Conservation (phyloP, 1,140 invertebrate genomes). For the Phymastichus coffea region DNA sequence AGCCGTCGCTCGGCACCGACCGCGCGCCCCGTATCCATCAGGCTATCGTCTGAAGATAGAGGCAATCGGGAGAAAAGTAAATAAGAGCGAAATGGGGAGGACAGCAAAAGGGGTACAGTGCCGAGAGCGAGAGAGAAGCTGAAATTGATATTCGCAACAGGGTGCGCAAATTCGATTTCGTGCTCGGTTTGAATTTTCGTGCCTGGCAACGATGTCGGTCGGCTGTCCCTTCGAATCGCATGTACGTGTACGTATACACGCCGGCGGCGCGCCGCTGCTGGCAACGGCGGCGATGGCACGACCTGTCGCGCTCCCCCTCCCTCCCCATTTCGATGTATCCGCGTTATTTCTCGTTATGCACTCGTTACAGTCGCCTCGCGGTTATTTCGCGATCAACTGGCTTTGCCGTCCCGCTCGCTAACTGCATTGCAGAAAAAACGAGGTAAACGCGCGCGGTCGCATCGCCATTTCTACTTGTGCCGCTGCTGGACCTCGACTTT, state of each 20-base stretch:
- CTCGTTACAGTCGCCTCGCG: conserved; percentile 7
- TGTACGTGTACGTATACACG: no score
- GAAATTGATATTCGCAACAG: conserved; percentile 12
- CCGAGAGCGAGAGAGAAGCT: no score
- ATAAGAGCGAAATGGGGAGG: no score
- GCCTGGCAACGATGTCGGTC: neutral
- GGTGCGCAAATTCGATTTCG: conserved; percentile 15
- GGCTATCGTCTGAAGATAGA: no score
- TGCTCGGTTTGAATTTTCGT: conserved; percentile 16
- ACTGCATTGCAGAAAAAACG: neutral
- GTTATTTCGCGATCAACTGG: conserved; percentile 17
- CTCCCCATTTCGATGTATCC: conserved; percentile 13
- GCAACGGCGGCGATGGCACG: neutral
- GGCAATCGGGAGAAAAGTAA: no score
- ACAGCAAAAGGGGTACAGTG: no score
- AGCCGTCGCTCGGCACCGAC: no score
- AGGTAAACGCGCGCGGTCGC: neutral
- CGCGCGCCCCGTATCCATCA: no score
- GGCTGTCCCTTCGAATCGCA: neutral
- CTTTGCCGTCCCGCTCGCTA: neutral
- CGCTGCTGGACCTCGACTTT: no score
- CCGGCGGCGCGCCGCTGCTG: no score
- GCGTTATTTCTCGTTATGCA: conserved; percentile 28
- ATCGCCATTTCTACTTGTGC: no score
- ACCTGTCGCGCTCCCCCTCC: conserved; percentile 1